phyloP scores from a whole-genome alignment of 1,140 invertebrate species.

The Drosophila pectinifera region DNA sequence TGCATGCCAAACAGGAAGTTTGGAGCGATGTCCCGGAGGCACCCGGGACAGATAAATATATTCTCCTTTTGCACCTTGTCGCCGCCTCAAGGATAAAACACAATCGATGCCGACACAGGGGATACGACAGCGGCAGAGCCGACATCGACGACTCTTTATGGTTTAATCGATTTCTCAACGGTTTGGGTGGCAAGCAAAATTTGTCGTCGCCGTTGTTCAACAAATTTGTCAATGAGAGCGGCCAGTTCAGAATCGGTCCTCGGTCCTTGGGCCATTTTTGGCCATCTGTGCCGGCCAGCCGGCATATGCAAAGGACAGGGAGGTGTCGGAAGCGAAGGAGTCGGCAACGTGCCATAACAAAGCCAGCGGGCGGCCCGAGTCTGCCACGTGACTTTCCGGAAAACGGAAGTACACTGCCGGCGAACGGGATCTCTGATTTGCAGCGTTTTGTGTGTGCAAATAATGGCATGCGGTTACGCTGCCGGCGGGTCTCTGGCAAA shows the following conservation, averaged over 20 bases:
- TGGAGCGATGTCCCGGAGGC: constrained; percentile 22
- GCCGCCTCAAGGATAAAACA: constrained; percentile 65
- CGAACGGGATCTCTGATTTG: constrained; percentile 29
- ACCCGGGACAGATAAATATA: constrained; percentile 38
- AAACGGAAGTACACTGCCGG: constrained; percentile 70
- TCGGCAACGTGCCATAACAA: constrained; percentile 81
- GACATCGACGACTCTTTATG: constrained; percentile 55
- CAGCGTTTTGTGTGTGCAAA: constrained; percentile 40
- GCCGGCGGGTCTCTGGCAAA: constrained; percentile 48
- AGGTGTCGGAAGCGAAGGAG: constrained; percentile 25
- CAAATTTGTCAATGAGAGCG: constrained; percentile 67
- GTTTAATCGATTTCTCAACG: constrained; percentile 79
- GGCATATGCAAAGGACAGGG: constrained; percentile 66
- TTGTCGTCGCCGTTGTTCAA: constrained; percentile 77
- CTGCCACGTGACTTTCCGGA: constrained; percentile 84
- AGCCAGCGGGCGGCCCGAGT: constrained; percentile 72
- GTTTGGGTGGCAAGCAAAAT: constrained; percentile 75
- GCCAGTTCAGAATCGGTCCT: constrained; percentile 25
- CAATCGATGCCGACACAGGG: constrained; percentile 47
- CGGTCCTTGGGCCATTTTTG: constrained; percentile 18
- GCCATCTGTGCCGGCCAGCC: constrained; percentile 28
- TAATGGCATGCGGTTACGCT: constrained; percentile 67
- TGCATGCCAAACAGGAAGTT: constrained; percentile 67
- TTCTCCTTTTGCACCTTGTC: constrained; percentile 68
- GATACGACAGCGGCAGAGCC: constrained; percentile 33